These are phyloP conservation scores for Eupithecia exiguata DNA, from an alignment of 2,888 invertebrate species.

Conservation along the genomic window DNA sequence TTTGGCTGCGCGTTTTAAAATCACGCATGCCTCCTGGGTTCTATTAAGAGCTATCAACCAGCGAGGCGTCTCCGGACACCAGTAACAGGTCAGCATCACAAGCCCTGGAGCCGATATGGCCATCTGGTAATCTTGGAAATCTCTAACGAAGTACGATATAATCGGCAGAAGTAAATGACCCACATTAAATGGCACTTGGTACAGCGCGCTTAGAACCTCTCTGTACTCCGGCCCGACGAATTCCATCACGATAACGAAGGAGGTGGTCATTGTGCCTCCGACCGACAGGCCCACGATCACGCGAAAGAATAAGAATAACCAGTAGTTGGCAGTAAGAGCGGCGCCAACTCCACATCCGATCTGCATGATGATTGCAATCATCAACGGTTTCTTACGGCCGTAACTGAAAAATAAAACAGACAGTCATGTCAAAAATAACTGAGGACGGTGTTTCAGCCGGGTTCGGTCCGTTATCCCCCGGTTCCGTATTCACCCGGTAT, in stretches of 20 bases:
- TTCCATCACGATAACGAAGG: slow-evolving; percentile 2
- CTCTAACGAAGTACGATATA: background rate
- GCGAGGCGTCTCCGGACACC: slow-evolving; percentile 46
- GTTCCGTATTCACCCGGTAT: too few relatives aligned
- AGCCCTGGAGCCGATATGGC: background rate
- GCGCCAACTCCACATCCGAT: background rate
- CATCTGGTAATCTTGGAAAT: background rate
- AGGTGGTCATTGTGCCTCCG: slow-evolving; percentile 3
- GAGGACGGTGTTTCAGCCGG: too few relatives aligned
- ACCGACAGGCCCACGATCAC: background rate
- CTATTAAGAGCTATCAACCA: background rate
- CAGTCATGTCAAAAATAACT: background rate
- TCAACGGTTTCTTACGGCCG: background rate
- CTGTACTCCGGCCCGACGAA: slow-evolving; percentile 1
- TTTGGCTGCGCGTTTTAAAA: background rate
- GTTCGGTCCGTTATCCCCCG: too few relatives aligned
- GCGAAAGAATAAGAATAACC: background rate
- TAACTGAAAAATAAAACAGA: background rate
- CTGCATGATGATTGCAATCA: background rate
- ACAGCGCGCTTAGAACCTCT: background rate
- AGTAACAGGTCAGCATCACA: background rate
- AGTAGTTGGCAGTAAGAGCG: background rate
- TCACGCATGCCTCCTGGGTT: background rate
- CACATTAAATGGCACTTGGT: background rate
- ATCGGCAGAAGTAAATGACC: background rate